Conservation (phyloP, 2,797 vertebrate genomes). For the Antennarius maculatus region DNA sequence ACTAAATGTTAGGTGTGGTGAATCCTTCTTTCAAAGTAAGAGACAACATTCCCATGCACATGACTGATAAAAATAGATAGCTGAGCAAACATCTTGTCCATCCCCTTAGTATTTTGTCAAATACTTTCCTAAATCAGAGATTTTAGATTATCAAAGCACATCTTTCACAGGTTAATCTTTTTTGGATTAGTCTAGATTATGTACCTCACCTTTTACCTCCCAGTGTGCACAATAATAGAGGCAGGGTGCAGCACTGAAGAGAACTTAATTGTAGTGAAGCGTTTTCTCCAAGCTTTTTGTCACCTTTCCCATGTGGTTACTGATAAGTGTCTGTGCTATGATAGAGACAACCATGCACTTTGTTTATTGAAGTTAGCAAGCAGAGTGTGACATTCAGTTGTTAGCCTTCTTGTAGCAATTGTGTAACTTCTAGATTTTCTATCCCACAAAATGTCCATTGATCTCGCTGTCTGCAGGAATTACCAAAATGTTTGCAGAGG, state of each 20-base stretch:
- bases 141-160: not conserved
- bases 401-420: not conserved
- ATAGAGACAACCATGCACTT: not conserved
- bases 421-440: not conserved
- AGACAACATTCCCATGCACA: no score
- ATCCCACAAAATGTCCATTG: no score
- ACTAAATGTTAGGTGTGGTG: no score
- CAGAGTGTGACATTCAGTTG: no score
- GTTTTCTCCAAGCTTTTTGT: not conserved
- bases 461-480: no score
- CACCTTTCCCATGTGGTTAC: not conserved
- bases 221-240: no score
- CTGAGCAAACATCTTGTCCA: no score
- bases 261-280: not conserved
- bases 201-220: not conserved
- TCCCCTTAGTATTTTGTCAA: constrained; percentile 2
- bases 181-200: constrained; percentile 13
- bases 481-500: no score
- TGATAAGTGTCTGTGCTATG: not conserved
- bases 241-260: no score
- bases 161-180: not conserved
- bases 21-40: no score
- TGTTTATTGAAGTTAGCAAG: not conserved
- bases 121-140: not conserved
- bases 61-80: no score